Evolutionary conservation across 1,140 invertebrate genomes (phyloP).

Genomic region (Lepidurus apus): DNA sequence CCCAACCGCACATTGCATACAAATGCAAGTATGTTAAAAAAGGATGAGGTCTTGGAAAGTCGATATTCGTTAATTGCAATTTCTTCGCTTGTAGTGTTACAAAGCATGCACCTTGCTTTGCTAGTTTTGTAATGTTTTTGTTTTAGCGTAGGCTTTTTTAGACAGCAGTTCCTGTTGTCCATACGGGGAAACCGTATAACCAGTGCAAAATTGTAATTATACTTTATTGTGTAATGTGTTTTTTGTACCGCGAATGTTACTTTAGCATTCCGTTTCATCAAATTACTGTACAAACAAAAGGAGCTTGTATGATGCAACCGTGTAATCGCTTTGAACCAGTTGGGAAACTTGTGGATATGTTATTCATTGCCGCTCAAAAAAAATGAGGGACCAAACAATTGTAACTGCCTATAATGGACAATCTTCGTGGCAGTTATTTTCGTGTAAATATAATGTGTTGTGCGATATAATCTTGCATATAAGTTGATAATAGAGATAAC

Average conservation of each 20-base stretch:
- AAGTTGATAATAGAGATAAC: too few species aligned
- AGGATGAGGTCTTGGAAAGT: too few species aligned
- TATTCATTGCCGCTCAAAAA: background rate
- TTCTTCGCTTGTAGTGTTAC: too few species aligned
- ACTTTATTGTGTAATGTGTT: background rate
- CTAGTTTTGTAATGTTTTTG: background rate
- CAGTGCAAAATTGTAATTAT: constrained; percentile 1
- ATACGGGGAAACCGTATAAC: constrained; percentile 18
- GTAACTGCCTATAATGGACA: constrained; percentile 14
- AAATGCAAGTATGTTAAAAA: too few species aligned
- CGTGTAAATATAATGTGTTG: background rate
- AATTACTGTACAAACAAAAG: background rate
- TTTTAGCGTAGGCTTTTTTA: background rate
- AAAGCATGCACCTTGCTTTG: too few species aligned
- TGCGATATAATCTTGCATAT: background rate
- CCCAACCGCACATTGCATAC: too few species aligned
- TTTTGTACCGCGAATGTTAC: background rate
- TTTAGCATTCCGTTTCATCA: background rate
- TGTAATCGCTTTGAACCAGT: background rate
- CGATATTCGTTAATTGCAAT: too few species aligned
- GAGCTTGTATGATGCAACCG: background rate
- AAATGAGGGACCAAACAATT: constrained; percentile 6
- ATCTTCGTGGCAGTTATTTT: background rate
- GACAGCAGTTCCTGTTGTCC: background rate
- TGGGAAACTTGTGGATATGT: background rate